phyloP scores from a whole-genome alignment of 1,140 invertebrate species.

The Mamestra configurata region DNA sequence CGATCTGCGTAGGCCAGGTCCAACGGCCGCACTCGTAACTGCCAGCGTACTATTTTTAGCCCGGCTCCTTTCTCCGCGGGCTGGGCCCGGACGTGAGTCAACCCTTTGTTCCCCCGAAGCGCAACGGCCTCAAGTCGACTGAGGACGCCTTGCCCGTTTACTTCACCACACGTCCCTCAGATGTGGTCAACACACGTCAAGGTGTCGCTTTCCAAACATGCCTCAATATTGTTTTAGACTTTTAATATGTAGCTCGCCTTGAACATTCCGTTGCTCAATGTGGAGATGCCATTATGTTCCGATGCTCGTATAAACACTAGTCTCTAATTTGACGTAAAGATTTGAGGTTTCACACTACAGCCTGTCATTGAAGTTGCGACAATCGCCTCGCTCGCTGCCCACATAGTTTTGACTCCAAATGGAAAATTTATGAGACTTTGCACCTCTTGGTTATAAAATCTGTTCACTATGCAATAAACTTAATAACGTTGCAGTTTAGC shows the following conservation, averaged over 20 bases:
- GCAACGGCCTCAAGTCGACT: conserved; percentile 66
- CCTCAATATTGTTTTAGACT: conserved; percentile 78
- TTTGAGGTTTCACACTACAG: conserved; percentile 60
- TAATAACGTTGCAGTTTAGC: background rate
- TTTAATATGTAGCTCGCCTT: conserved; percentile 82
- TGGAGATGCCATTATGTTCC: conserved; percentile 73
- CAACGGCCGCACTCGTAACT: conserved; percentile 65
- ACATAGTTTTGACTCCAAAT: conserved; percentile 46
- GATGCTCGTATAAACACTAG: conserved; percentile 65
- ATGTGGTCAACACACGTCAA: conserved; percentile 70
- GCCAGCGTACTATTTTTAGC: conserved; percentile 71
- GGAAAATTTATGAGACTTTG: background rate
- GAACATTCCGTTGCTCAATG: conserved; percentile 73
- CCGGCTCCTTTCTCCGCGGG: conserved; percentile 67
- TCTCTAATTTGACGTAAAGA: conserved; percentile 68
- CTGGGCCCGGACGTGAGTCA: conserved; percentile 73
- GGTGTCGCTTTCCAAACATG: conserved; percentile 75
- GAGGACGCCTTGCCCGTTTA: conserved; percentile 58
- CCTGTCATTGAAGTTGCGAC: conserved; percentile 65
- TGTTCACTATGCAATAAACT: background rate
- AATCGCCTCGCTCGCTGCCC: conserved; percentile 63
- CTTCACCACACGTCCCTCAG: conserved; percentile 54
- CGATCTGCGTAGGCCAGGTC: conserved; percentile 66
- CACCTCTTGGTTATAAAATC: background rate
- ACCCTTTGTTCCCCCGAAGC: conserved; percentile 72